Percentiles rank a stretch among this genome's conserved stretches.
phyloP scores from a whole-genome alignment of 2,888 invertebrate species.

The Chironomus tentans region DNA sequence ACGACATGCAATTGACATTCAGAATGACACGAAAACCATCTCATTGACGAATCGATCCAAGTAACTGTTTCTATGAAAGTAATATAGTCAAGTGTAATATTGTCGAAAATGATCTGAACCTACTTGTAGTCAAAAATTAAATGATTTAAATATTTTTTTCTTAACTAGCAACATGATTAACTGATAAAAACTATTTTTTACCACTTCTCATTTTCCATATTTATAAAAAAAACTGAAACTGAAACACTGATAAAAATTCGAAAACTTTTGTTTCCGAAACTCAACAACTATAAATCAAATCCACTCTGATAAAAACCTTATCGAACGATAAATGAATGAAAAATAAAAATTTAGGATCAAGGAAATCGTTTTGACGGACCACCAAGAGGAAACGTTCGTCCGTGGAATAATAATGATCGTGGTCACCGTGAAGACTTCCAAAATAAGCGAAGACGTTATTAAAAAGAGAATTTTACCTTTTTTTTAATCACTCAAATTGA shows the following conservation, averaged over 20 bases:
- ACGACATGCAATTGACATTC: too few relatives aligned
- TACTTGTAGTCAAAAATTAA: neutral
- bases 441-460: slow-evolving; percentile 40
- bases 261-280: neutral
- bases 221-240: neutral
- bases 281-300: neutral
- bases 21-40: too few relatives aligned
- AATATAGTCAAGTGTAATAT: neutral
- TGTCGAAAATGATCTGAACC: neutral
- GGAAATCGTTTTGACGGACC: slow-evolving; percentile 31
- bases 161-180: neutral
- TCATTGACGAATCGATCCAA: neutral
- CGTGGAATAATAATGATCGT: slow-evolving; percentile 9
- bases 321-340: too few relatives aligned
- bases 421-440: slow-evolving; percentile 30
- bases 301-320: neutral
- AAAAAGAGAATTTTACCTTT: slow-evolving; percentile 29
- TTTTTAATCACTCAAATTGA: neutral
- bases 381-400: slow-evolving; percentile 21
- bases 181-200: neutral
- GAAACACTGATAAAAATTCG: neutral
- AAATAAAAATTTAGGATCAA: slow-evolving; percentile 30
- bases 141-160: neutral
- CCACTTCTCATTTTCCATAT: neutral
- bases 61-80: neutral